Conservation (phyloP, 37 sponge, comb jelly and placozoan genomes). For the Spongilla lacustris region DNA sequence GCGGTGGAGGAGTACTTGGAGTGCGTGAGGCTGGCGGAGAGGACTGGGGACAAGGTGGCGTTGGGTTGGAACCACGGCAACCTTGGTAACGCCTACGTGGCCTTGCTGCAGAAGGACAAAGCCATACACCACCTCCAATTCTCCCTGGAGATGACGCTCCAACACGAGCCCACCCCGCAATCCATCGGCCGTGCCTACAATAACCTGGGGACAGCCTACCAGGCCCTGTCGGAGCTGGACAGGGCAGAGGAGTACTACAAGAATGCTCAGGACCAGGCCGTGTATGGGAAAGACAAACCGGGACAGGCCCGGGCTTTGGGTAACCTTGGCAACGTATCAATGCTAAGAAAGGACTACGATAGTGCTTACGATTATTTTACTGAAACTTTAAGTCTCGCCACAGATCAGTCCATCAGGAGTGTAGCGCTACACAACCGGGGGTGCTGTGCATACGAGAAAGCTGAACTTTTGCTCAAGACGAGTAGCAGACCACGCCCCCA, state of each 20-base stretch:
- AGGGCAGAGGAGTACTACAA: conserved; percentile 74
- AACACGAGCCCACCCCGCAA: conserved; percentile 54
- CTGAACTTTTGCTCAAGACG: conserved; percentile 5
- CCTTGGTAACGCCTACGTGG: conserved; percentile 72
- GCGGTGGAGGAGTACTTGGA: conserved; percentile 63
- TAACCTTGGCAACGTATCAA: conserved; percentile 71
- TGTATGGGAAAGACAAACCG: conserved; percentile 61
- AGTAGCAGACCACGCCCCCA: too few species aligned
- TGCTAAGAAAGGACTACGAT: conserved; percentile 50
- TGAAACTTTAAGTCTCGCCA: conserved; percentile 61
- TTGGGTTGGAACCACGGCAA: conserved; percentile 80
- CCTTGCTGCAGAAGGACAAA: conserved; percentile 52
- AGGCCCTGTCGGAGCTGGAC: conserved; percentile 30
- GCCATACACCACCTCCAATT: conserved; percentile 48
- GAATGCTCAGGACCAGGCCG: conserved; percentile 59
- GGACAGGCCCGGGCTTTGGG: conserved; percentile 75
- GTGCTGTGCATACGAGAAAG: conserved; percentile 66
- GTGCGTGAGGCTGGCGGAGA: conserved; percentile 28
- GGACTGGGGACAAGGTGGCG: conserved; percentile 37
- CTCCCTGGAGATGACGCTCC: conserved; percentile 48
- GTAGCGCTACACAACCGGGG: conserved; percentile 80
- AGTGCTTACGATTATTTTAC: conserved; percentile 60
- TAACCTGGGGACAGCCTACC: conserved; percentile 76
- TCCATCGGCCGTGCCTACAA: conserved; percentile 70
- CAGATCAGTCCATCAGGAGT: conserved; percentile 36